These are phyloP conservation scores for Trichopoda pennipes DNA, from an alignment of 2,888 invertebrate genomes.

Conservation along the genomic window DNA sequence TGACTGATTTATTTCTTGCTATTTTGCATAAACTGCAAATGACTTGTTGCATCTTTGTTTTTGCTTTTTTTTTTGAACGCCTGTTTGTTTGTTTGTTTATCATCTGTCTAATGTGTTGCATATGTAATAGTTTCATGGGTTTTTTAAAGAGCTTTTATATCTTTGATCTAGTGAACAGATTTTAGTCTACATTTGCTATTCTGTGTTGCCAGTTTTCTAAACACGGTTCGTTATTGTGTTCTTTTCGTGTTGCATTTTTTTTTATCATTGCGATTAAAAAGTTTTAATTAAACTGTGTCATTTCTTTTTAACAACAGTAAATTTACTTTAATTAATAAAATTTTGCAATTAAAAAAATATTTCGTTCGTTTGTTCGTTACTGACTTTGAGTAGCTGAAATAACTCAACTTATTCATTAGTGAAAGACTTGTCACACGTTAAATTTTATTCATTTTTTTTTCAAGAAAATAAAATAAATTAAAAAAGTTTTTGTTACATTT, in stretches of 20 bases:
- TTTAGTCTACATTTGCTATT: slow-evolving; percentile 66
- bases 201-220: slow-evolving; percentile 52
- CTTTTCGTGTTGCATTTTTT: slow-evolving; percentile 18
- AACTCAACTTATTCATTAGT: not conserved
- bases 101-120: not conserved
- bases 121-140: slow-evolving; percentile 35
- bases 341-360: too few relatives aligned
- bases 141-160: slow-evolving; percentile 53
- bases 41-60: slow-evolving; percentile 63
- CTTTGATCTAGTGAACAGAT: slow-evolving; percentile 48
- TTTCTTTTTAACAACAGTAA: not conserved
- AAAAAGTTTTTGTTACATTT: not conserved
- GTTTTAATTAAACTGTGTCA: slow-evolving; percentile 43
- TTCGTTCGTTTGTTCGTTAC: too few relatives aligned
- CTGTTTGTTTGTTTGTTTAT: not conserved
- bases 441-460: not conserved
- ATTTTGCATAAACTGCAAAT: slow-evolving; percentile 58
- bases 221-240: slow-evolving; percentile 33
- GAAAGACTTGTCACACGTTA: slow-evolving; percentile 22
- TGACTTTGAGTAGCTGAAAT: not conserved
- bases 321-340: slow-evolving; percentile 1
- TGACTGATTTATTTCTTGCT: slow-evolving; percentile 36
- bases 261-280: slow-evolving; percentile 23
- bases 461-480: not conserved
- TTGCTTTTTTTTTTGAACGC: not conserved